Evolutionary conservation across 2,888 invertebrate species (phyloP).

Genomic region (Conus canariensis): DNA sequence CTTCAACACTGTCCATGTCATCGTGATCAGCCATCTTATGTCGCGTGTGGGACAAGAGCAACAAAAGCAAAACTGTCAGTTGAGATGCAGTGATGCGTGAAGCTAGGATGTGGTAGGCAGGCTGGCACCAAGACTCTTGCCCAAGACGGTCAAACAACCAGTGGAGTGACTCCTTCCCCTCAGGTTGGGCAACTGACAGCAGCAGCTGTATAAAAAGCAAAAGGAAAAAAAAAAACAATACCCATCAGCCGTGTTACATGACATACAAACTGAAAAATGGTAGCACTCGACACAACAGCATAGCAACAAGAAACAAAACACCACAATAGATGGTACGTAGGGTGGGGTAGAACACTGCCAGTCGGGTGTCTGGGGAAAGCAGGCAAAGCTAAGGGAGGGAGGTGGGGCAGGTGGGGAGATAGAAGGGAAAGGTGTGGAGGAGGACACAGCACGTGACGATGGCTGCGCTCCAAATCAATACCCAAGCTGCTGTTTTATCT

Average conservation of each 20-base stretch:
- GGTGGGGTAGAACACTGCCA: conserved; percentile 20
- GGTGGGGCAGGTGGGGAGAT: background rate
- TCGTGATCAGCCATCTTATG: conserved; percentile 41
- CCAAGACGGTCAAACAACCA: background rate
- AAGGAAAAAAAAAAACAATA: background rate
- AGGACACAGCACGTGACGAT: conserved; percentile 19
- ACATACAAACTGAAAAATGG: background rate
- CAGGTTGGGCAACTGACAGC: background rate
- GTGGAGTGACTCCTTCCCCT: background rate
- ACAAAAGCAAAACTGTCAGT: background rate
- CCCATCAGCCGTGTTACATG: background rate
- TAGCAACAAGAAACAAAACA: conserved; percentile 35
- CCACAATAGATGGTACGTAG: background rate
- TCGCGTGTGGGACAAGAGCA: conserved; percentile 33
- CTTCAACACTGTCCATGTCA: conserved; percentile 45
- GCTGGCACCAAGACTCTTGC: conserved; percentile 20
- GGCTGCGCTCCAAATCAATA: conserved; percentile 36
- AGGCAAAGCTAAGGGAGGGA: background rate
- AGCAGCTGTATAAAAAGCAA: background rate
- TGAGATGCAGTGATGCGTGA: conserved; percentile 18
- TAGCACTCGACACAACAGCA: conserved; percentile 7
- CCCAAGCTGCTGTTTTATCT: conserved; percentile 30
- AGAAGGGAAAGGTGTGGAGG: background rate
- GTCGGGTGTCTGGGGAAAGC: background rate
- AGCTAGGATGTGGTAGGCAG: background rate